Base-by-base conservation (phyloP, 2,113 vertebrate species). In the Cygnus buccinator region DNA sequence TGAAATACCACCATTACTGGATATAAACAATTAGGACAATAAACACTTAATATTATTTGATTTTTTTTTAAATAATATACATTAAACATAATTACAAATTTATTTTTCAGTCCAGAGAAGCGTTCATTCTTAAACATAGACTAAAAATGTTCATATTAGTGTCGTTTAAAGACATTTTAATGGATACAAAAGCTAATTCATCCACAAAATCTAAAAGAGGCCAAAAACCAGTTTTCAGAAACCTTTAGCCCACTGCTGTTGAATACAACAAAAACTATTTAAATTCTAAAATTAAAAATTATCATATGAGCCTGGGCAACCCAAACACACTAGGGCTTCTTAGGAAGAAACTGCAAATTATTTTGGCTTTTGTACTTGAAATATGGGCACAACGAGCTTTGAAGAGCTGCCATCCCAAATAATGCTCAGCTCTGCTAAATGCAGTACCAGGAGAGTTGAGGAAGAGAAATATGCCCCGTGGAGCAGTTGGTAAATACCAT, bases 201-300 rank as follows among this genome's bases (percentile, higher is more conserved):
- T 44, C 62, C 59, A 26, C 55, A 72, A 83, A 59, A n/a, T 54
- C 70, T 41, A 43, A 80, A 62, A 76, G 48, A 76, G 26, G 81
- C 31, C 44, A 59, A 79, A 94, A 12, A 15, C 3, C 28, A 87
- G 62, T 82, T 94, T 95, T 77, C 39, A 43, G 59, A 86, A 93
- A 59, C 43, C 90, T 94, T 81, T 82, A 86, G 43, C 68, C 43
- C 55, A 35, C 25, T 65, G 68, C 61, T 22, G 43, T 74, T 93
- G 52, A 88, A 92, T 61, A 65, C 85, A 81, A 93, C 43, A 90
- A 96, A 96, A 88, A 77, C 57, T 48, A 88, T 94, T 96, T 80
- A 68, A 90, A 95, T 88, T 88, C 82, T 59, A 88, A 94, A 88
- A 94, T 90, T 95, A 85, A 77, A 87, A 80, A 88, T 80, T 95